Base-by-base conservation (phyloP, 2,888 invertebrate genomes). In the Myopa tessellatipennis region DNA sequence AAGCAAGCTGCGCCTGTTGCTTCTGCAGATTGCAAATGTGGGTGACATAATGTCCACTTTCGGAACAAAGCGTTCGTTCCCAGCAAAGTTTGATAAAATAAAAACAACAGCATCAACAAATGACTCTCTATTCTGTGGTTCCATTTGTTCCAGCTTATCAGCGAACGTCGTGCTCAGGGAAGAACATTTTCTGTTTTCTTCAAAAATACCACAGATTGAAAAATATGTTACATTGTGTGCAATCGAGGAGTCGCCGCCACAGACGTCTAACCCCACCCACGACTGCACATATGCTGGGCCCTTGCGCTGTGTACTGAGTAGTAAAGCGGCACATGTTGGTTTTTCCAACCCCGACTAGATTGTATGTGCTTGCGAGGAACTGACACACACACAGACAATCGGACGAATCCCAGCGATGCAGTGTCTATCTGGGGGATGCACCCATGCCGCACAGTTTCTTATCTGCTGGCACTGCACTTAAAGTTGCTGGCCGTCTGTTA, bases 31-130 rank as follows among this genome's bases (percentile, higher is more conserved):
- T 60, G 61, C 58, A n/a, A 75, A 75, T 58, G 60, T 75, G 75
- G 75, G 68, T 75, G 75, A 75, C 75, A 69, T 68, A 69, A 75
- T 75, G 75, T 55, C 68, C 74, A 68, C 55, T 69, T 40, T 40
- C n/a, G 68, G 69, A 55, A 60, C 60, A 45, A 60, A 40, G 75
- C n/a, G 36, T 26, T 75, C 45, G 52, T 73, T 73, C 34, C 26
- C 50, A 61, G 26, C n/a, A 26, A 26, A 63, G 61, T 63, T 26
- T 63, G 61, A 63, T 63, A 63, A 63, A 18, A 26, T 26, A 10
- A 45, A 10, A 55, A 55, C 8, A 65, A 34, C 63, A 63, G 38
- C 34, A 38, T 34, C 38, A 38, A 63, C 61, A 63, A 63, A 34
- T 12, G 26, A 63, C 12, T 58, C 72, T 73, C 61, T 73, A 73